Base-by-base conservation (phyloP, 64 coral and sea anemone genomes). In the Montipora cactus region DNA sequence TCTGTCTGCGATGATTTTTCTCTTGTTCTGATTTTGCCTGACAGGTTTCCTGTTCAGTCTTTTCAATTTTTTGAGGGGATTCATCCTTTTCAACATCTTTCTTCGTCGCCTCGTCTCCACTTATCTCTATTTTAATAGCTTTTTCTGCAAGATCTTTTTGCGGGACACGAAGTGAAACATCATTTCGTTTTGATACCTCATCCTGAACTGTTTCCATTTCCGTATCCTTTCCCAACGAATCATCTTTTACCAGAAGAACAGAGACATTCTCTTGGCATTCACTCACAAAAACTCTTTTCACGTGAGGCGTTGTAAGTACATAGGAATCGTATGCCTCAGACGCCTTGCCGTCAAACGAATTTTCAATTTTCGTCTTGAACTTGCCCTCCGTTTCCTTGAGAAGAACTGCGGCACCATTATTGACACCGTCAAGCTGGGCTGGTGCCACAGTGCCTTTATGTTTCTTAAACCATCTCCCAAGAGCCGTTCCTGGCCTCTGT, bases 401-500 rank as follows among this genome's bases (percentile, higher is more conserved):
- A 12, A 0, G 0, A 20, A n/a, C 19, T 3, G 9, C 2, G 3
- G 44, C 4, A 61, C 67, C 61, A 48, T 10, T 49, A 19, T 4
- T 67, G 18, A 21, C 8, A 4, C 71, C 82, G n/a, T 71, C 18
- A 9, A 71, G 45, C 66, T 62, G 64, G 8, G 82, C 82, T 23
- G 82, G 82, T 71, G 82, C 62, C 16, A 86, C 82, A 49, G 62
- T 71, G 37, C 66, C 66, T 18, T 64, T 67, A 9, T 10, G 18
- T 8, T 50, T 86, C 8, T 86, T 86, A 1, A 86, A 13, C 82
- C 82, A 86, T 22, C 4, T 72, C 46, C 64, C 82, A 22, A 86
- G 47, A 20, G 64, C 62, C 2, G 64, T 86, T 3, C 82, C 45
- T 1, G 64, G 82, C 14, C 59, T 61, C 8, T 83, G 58, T 67